Evolutionary conservation across 2,888 invertebrate genomes (phyloP).

Genomic region (Portevinia maculata): DNA sequence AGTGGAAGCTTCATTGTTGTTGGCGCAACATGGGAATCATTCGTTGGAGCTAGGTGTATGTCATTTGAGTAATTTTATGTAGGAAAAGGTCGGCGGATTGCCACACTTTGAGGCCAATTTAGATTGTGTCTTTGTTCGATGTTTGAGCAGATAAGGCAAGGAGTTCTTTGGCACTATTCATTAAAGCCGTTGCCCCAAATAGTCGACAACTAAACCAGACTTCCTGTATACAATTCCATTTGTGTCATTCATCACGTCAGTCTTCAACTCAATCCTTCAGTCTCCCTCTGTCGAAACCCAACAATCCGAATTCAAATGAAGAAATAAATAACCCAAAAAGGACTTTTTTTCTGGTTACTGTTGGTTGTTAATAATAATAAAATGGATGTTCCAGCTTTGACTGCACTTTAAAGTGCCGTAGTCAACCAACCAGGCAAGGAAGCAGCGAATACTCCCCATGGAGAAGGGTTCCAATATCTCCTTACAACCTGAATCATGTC

Average conservation of each 20-base stretch:
- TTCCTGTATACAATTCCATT: slow-evolving; percentile 31
- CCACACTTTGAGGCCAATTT: too few species aligned
- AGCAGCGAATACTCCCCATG: slow-evolving; percentile 58
- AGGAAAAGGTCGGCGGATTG: too few species aligned
- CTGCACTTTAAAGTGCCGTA: slow-evolving; percentile 63
- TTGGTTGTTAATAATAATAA: slow-evolving; percentile 55
- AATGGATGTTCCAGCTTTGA: slow-evolving; percentile 65
- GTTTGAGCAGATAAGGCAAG: too few species aligned
- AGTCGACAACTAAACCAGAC: neutral
- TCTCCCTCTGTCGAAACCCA: slow-evolving; percentile 10
- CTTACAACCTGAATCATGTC: slow-evolving; percentile 52
- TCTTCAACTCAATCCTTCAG: slow-evolving; percentile 17
- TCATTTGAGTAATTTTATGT: slow-evolving; percentile 1
- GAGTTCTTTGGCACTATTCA: too few species aligned
- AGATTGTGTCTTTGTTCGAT: too few species aligned
- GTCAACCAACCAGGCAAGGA: slow-evolving; percentile 20
- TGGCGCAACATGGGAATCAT: too few species aligned
- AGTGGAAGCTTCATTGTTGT: neutral
- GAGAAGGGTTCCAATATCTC: slow-evolving; percentile 65
- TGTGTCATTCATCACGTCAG: slow-evolving; percentile 23
- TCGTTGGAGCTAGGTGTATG: slow-evolving; percentile 8
- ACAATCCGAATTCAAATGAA: slow-evolving; percentile 66
- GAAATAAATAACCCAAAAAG: slow-evolving; percentile 58
- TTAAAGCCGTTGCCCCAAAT: too few species aligned
- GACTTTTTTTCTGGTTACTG: slow-evolving; percentile 5